Conservation (phyloP, 2,797 vertebrate genomes). For the Eleutherodactylus coqui region DNA sequence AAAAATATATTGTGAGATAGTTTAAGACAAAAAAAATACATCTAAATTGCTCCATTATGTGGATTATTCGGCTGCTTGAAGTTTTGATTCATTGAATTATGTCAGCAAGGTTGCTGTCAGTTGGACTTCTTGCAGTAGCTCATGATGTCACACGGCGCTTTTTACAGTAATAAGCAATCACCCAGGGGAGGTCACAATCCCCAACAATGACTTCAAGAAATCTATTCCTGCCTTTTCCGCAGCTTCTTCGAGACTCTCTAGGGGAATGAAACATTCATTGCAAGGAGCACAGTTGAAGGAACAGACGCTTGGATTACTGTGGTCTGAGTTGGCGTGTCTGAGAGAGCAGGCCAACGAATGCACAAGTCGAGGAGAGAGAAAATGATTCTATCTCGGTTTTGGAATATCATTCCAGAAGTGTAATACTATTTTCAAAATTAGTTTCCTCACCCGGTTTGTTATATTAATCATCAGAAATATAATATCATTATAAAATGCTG, state of each 20-base stretch:
- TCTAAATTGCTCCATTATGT: slow-evolving; percentile 28
- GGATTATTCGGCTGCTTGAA: slow-evolving; percentile 28
- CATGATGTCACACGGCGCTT: slow-evolving; percentile 61
- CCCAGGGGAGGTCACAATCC: slow-evolving; percentile 57
- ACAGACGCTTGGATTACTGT: slow-evolving; percentile 62
- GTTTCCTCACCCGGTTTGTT: neutral
- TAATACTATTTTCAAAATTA: slow-evolving; percentile 1
- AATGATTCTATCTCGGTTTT: slow-evolving; percentile 35
- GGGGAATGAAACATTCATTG: slow-evolving; percentile 64
- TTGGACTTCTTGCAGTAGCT: slow-evolving; percentile 42
- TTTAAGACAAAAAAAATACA: slow-evolving; percentile 26
- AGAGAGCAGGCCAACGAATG: slow-evolving; percentile 29
- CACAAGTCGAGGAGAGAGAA: slow-evolving; percentile 13
- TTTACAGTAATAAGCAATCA: slow-evolving; percentile 61
- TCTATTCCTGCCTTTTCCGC: slow-evolving; percentile 62
- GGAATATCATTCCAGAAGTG: slow-evolving; percentile 8
- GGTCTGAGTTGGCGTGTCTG: slow-evolving; percentile 57
- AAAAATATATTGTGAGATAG: slow-evolving; percentile 7
- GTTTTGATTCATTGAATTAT: slow-evolving; percentile 57
- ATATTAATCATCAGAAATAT: slow-evolving; percentile 8
- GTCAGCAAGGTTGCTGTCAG: slow-evolving; percentile 48
- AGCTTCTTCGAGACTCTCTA: slow-evolving; percentile 57
- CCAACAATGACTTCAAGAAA: slow-evolving; percentile 62
- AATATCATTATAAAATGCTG: neutral
- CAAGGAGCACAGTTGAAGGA: slow-evolving; percentile 57